Conservation (phyloP, 2,113 vertebrate species). For the Trogon melanurus region DNA sequence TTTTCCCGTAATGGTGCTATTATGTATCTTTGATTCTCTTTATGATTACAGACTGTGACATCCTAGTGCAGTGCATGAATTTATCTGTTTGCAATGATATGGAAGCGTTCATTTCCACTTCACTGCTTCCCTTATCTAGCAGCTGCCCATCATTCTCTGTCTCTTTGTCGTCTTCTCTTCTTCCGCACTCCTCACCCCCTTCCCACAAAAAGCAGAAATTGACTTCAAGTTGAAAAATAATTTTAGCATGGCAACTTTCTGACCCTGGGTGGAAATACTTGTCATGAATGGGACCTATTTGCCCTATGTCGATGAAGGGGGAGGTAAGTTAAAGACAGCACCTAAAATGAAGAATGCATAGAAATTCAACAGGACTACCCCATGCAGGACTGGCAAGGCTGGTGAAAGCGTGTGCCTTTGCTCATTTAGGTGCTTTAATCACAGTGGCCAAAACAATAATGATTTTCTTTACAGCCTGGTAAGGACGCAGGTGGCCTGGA, state of each 20-base stretch:
- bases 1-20: constrained; percentile 9
- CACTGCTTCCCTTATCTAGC: constrained; percentile 36
- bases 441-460: background rate
- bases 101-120: constrained; percentile 54
- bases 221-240: constrained; percentile 2
- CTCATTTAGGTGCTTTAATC: background rate
- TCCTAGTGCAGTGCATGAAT: constrained; percentile 9
- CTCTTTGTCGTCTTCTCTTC: background rate
- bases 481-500: background rate
- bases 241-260: background rate
- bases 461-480: background rate
- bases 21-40: constrained; percentile 47
- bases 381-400: background rate
- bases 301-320: background rate
- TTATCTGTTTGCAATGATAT: constrained; percentile 42
- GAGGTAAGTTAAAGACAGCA: background rate
- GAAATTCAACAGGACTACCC: background rate
- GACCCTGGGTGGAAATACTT: background rate
- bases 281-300: background rate
- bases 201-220: background rate
- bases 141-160: constrained; percentile 39
- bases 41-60: constrained; percentile 54
- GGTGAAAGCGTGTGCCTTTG: background rate
- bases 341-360: background rate
- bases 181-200: background rate